Percentiles rank a stretch among this genome's conserved stretches.
Evolutionary conservation across 2,113 vertebrate genomes (phyloP).

Genomic region (Motacilla alba): DNA sequence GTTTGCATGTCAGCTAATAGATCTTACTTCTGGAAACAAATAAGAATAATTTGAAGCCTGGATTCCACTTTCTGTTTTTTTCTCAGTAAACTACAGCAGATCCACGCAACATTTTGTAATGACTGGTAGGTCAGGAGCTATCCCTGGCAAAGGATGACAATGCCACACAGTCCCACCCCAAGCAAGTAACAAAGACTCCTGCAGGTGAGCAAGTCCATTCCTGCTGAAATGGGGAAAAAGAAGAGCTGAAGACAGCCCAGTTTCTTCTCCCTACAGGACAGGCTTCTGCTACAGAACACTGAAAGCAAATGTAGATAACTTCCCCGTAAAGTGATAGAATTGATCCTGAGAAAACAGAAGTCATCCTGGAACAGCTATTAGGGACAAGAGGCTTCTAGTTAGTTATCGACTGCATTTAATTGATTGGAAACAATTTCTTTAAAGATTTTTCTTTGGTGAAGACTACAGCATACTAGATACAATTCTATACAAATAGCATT

Average conservation of each 20-base stretch:
- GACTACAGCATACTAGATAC: background rate
- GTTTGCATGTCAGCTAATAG: background rate
- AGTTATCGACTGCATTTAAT: background rate
- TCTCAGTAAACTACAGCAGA: background rate
- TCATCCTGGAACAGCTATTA: background rate
- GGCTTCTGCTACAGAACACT: background rate
- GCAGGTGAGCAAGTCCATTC: background rate
- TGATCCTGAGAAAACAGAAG: background rate
- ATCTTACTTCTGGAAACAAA: background rate
- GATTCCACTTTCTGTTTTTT: background rate
- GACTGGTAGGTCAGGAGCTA: background rate
- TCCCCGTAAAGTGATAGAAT: background rate
- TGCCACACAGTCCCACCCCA: background rate
- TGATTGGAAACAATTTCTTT: background rate
- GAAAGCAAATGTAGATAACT: background rate
- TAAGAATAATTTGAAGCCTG: background rate
- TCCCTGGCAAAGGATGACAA: background rate
- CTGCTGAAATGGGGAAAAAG: accelerated
- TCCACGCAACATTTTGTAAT: background rate
- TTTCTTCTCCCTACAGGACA: background rate
- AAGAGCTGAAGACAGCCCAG: background rate
- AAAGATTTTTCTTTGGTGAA: background rate
- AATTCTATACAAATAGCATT: background rate
- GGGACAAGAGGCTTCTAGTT: background rate
- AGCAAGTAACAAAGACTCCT: accelerated